Conservation (phyloP, 2,888 invertebrate genomes). For the Napeogenes inachia region DNA sequence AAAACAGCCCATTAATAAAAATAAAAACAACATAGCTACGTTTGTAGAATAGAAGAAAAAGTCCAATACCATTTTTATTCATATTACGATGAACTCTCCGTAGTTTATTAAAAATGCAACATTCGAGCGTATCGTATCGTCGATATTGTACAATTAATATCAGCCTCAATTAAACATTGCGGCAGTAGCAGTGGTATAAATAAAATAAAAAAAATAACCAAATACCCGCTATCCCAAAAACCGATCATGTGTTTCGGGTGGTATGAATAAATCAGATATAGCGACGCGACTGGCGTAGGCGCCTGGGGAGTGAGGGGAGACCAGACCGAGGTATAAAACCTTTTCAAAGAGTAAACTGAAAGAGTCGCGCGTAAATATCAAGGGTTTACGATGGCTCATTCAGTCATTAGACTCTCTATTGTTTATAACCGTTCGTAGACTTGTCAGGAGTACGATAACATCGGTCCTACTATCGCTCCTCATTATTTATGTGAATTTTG, state of each 20-base stretch:
- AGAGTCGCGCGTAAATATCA: slow-evolving; percentile 72
- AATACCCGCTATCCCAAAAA: slow-evolving; percentile 52
- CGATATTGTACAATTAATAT: slow-evolving; percentile 32
- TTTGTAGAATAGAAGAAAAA: slow-evolving; percentile 7
- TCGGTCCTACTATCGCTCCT: slow-evolving; percentile 56
- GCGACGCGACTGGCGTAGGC: slow-evolving; percentile 61
- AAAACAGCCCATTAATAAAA: background rate
- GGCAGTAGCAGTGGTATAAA: slow-evolving; percentile 49
- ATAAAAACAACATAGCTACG: background rate
- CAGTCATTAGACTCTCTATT: slow-evolving; percentile 71
- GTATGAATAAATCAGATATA: slow-evolving; percentile 75
- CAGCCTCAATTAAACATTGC: slow-evolving; percentile 44
- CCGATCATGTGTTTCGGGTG: slow-evolving; percentile 72
- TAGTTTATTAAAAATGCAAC: slow-evolving; percentile 33
- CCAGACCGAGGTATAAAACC: slow-evolving; percentile 67
- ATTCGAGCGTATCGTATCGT: slow-evolving; percentile 19
- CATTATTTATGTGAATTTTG: slow-evolving; percentile 76
- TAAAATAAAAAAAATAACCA: slow-evolving; percentile 45
- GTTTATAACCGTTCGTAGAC: slow-evolving; percentile 68
- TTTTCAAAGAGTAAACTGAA: slow-evolving; percentile 68
- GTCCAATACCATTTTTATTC: slow-evolving; percentile 11
- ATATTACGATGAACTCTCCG: slow-evolving; percentile 11
- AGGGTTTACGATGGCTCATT: slow-evolving; percentile 72
- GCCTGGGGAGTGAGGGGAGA: slow-evolving; percentile 55
- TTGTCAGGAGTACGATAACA: slow-evolving; percentile 63